These are phyloP conservation scores for Buathra laborator DNA, from an alignment of 2,888 invertebrate genomes.

Conservation along the genomic window DNA sequence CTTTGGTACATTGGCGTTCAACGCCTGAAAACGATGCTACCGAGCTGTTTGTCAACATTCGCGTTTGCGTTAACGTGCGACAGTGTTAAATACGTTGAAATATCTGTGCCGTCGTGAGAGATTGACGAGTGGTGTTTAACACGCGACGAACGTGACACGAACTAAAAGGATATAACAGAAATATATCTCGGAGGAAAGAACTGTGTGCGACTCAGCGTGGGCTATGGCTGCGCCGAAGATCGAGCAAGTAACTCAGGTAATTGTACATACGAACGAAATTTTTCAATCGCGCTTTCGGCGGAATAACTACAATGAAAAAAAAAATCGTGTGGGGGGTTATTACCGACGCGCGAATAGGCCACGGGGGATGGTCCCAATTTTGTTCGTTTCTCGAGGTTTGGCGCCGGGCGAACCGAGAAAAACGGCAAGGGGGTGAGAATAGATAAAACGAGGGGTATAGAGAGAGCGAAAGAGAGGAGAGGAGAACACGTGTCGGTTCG, in stretches of 20 bases:
- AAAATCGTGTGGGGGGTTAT: not conserved
- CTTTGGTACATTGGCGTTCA: not conserved
- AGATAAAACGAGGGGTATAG: conserved; percentile 26
- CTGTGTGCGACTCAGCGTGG: conserved; percentile 57
- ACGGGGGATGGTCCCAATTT: conserved; percentile 34
- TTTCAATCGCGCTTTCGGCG: too few species aligned
- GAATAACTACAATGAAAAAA: too few species aligned
- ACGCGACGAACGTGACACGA: not conserved
- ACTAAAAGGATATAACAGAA: conserved; percentile 6
- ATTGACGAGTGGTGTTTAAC: not conserved
- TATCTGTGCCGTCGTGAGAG: conserved; percentile 3
- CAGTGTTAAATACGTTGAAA: not conserved
- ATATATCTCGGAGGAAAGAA: conserved; percentile 36
- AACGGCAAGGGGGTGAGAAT: conserved; percentile 25
- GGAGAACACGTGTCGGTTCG: conserved; percentile 78
- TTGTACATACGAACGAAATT: not conserved
- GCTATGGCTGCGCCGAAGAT: conserved; percentile 68
- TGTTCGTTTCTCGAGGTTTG: not conserved
- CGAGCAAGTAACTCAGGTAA: conserved; percentile 63
- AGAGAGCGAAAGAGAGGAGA: conserved; percentile 22
- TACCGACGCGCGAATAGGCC: conserved; percentile 21
- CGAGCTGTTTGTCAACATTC: conserved; percentile 21
- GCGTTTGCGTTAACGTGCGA: not conserved
- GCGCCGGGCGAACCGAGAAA: conserved; percentile 42
- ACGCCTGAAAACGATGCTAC: conserved; percentile 7